Evolutionary conservation across 2,888 invertebrate genomes (phyloP), one percentile per base, ranked within the genome.

Genomic region (Cephus pulcher): DNA sequence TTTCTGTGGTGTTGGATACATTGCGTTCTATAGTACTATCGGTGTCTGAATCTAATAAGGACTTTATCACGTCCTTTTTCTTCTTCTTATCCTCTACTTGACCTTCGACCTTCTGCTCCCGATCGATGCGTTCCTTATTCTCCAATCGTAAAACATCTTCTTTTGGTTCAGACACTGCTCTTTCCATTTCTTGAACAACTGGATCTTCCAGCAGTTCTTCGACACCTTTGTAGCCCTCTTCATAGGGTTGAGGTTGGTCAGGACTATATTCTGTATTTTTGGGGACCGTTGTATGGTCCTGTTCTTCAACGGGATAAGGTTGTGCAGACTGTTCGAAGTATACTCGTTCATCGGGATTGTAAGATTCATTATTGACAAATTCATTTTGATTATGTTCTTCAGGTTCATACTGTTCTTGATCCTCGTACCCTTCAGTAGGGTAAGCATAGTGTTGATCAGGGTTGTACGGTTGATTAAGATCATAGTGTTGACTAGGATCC

Each of bases 11-110:
- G 71, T 91, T 91, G 1, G 91, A 90, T 9, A 86, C 84, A 75
- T 91, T 90, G 78, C 84, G 84, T 75, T 91, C 91, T 32, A 91
- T 89, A 0, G 89, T 88, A 75, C 90, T 91, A 6, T 91, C 91
- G 0, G 91, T 89, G 56, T 91, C 91, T 1, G 91, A 90, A 56
- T 91, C 90, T 32, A 90, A 79, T 11, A 90, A 82, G 4, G 87
- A 85, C 73, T 84, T 88, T 23, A 89, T 89, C 1, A 86, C 86
- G 70, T 89, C 88, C 76, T 89, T 90, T 78, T 86, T 87, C 79
- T 86, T 88, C 73, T 84, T 86, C 12, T 77, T 34, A 34, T 71
- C 71, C 9, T 15, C 33, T 6, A 34, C 34, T 34, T 32, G 71
- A 33, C 9, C 71, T 71, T 71, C 71, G 71, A 71, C 32, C 71